Conservation (phyloP, 2,888 invertebrate genomes). For the Dryocosmus kuriphilus region DNA sequence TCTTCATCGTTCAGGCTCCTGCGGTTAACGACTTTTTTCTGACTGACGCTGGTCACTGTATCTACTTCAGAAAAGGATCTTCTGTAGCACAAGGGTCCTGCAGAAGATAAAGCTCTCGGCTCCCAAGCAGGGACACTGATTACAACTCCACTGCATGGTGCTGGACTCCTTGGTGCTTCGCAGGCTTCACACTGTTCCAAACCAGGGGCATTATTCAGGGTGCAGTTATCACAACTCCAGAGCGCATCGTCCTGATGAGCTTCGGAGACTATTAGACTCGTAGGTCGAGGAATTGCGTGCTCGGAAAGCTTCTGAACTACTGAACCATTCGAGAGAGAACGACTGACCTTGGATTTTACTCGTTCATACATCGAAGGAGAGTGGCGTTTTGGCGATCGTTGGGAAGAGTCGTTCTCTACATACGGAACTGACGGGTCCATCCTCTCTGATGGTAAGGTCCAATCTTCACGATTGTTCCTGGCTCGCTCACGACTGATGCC, state of each 20-base stretch:
- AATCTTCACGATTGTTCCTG: constrained; percentile 70
- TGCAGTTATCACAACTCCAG: constrained; percentile 88
- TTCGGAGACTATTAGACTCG: constrained; percentile 82
- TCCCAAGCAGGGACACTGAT: constrained; percentile 79
- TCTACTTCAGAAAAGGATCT: constrained; percentile 77
- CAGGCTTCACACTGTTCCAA: constrained; percentile 87
- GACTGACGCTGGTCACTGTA: constrained; percentile 74
- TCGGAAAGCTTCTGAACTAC: constrained; percentile 81
- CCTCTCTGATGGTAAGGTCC: constrained; percentile 72
- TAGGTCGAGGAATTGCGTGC: constrained; percentile 79
- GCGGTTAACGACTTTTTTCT: constrained; percentile 77
- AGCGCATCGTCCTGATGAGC: constrained; percentile 68
- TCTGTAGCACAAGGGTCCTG: constrained; percentile 74
- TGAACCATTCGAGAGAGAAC: constrained; percentile 83
- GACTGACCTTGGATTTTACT: constrained; percentile 80
- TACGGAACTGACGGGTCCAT: constrained; percentile 68
- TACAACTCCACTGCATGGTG: constrained; percentile 77
- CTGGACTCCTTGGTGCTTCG: constrained; percentile 83
- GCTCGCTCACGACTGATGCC: constrained; percentile 69
- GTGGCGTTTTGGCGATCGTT: constrained; percentile 79
- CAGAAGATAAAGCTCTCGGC: constrained; percentile 72
- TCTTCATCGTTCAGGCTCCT: constrained; percentile 80
- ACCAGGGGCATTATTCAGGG: constrained; percentile 85
- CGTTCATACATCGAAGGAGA: constrained; percentile 78
- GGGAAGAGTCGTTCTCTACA: constrained; percentile 67